Conservation (phyloP, 2,797 vertebrate genomes). For the Somateria mollissima region DNA sequence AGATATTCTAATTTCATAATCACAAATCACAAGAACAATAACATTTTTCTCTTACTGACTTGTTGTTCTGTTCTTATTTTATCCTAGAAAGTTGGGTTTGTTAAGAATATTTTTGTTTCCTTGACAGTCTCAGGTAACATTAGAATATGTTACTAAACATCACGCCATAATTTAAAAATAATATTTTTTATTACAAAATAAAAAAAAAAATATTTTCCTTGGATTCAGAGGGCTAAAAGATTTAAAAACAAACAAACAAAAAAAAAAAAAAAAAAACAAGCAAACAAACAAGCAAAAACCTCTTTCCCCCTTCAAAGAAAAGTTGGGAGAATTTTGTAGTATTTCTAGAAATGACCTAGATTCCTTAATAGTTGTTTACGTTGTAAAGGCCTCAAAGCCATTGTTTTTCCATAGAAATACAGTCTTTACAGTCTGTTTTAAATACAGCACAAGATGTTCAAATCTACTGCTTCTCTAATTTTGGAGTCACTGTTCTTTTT, state of each 20-base stretch:
- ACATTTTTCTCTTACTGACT: background rate
- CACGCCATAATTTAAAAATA: background rate
- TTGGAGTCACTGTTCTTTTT: background rate
- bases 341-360: background rate
- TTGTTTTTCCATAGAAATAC: background rate
- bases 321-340: fast-evolving
- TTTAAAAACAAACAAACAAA: too few species aligned
- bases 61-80: background rate
- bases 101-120: background rate
- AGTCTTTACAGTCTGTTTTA: background rate
- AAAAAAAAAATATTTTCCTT: background rate
- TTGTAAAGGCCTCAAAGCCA: background rate
- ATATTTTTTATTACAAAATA: too few species aligned
- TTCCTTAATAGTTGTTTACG: background rate
- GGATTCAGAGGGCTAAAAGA: background rate
- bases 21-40: background rate
- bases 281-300: background rate
- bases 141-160: background rate
- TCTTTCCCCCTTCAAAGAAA: background rate
- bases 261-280: background rate
- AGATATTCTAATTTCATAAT: background rate
- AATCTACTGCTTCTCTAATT: background rate
- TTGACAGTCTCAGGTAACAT: background rate
- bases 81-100: background rate
- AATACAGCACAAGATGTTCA: background rate